Percentiles rank a stretch among this genome's conserved stretches.
These are phyloP conservation scores for Periophthalmus magnuspinnatus DNA, from an alignment of 2,797 vertebrate genomes.

Conservation along the genomic window DNA sequence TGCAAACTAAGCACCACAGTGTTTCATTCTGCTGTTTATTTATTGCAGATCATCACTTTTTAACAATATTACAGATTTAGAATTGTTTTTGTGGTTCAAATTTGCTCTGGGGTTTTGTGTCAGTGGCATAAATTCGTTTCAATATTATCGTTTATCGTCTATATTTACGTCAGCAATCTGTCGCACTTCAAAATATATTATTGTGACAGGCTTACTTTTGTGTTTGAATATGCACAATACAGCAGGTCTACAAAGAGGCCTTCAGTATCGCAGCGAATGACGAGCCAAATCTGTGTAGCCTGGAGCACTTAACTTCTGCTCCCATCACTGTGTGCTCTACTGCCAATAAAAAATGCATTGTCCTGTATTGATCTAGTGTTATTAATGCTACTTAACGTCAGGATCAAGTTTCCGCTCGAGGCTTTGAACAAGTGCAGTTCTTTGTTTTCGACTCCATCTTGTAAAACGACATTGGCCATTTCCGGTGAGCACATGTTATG, in stretches of 20 bases:
- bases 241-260: neutral
- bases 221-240: neutral
- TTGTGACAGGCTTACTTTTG: too few relatives aligned
- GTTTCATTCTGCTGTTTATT: too few relatives aligned
- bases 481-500: neutral
- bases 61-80: too few relatives aligned
- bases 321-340: neutral
- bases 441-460: neutral
- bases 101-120: too few relatives aligned
- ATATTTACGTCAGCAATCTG: too few relatives aligned
- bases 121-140: too few relatives aligned
- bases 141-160: too few relatives aligned
- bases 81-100: too few relatives aligned
- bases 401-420: neutral
- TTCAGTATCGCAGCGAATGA: neutral
- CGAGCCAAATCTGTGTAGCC: neutral
- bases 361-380: neutral
- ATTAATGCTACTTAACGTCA: neutral
- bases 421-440: neutral
- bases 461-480: neutral
- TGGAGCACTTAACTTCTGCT: neutral
- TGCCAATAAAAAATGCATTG: neutral
- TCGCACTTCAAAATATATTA: too few relatives aligned
- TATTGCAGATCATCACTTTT: too few relatives aligned
- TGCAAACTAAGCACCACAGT: too few relatives aligned